phyloP scores from a whole-genome alignment of 1,140 invertebrate genomes.

The Halotydeus destructor region DNA sequence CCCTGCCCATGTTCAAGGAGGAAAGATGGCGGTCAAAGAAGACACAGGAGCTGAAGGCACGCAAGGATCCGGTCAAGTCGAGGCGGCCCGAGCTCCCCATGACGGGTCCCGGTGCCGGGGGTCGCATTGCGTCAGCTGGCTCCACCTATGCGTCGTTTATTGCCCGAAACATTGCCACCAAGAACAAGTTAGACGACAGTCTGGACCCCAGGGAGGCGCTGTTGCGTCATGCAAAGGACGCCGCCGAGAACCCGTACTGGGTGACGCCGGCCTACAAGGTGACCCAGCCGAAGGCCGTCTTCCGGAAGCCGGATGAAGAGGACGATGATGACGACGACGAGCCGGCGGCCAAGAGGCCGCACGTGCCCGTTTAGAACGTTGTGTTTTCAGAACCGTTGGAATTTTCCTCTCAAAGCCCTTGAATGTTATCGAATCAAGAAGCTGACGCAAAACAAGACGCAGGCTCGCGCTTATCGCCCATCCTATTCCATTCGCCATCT shows the following conservation, averaged over 20 bases:
- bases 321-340: slow-evolving; percentile 3
- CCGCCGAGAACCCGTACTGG: slow-evolving; percentile 92
- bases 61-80: slow-evolving; percentile 77
- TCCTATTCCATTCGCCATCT: too few species aligned
- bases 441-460: too few species aligned
- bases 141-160: slow-evolving; percentile 93
- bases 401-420: too few species aligned
- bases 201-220: slow-evolving; percentile 92
- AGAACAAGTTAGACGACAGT: slow-evolving; percentile 71
- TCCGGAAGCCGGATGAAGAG: slow-evolving; percentile 16
- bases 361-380: not conserved
- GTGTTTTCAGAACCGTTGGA: too few species aligned
- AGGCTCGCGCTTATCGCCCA: too few species aligned
- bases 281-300: slow-evolving; percentile 25
- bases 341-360: not conserved
- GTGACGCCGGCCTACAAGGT: slow-evolving; percentile 70
- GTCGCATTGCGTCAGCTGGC: slow-evolving; percentile 80
- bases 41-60: slow-evolving; percentile 75
- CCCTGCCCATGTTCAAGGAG: slow-evolving; percentile 81
- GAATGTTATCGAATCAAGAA: too few species aligned
- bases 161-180: slow-evolving; percentile 76
- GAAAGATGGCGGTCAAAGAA: slow-evolving; percentile 68
- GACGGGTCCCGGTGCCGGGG: slow-evolving; percentile 49
- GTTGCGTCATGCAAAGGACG: slow-evolving; percentile 87
- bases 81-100: slow-evolving; percentile 84